Base-by-base conservation (phyloP, 2,797 vertebrate species). In the Novumbra hubbsi region DNA sequence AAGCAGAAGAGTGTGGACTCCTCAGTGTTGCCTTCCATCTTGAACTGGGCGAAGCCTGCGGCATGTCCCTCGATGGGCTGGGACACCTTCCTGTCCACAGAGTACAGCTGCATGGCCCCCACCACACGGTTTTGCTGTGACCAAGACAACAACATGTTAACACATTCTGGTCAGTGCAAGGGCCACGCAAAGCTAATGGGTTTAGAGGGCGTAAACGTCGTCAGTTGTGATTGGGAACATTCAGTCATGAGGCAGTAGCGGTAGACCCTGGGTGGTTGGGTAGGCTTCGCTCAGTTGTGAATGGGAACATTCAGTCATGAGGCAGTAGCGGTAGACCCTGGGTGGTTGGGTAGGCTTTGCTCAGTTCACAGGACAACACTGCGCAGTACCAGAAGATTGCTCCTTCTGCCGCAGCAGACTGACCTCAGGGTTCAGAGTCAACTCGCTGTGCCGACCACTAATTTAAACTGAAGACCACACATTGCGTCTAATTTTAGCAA, bases 61-160 rank as follows among this genome's bases (percentile, higher is more conserved):
- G 97, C 98, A 0, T 99, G 98, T 71, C 98, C 98, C 88, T 99
- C 98, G 21, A 99, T 99, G 24, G 98, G 98, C 71, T 99, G 98
- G 12, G 98, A 99, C 55, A 99, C 98, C 80, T 99, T 99, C 76
- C 98, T 94, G 73, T 99, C 98, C 75, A 99, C 96, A 21, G 98
- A 99, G 92, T 99, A 99, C 0, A 99, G 94, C 90, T 99, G 98
- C 98, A 99, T 99, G 77, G 98, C 98, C 85, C 98, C 98, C 71
- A 99, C 98, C n/a, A 99, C 98, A 79, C 98, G 95, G 83, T 99
- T 99, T 99, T 99, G 97, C 98, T 99, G 79, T 48, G 86, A 85
- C 15, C 16, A 8, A 1, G 68, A 71, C 0, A 57, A 14, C 74
- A 67, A 45, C n/a, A 19, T 17, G 12, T 11, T 27, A 21, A 27